Base-by-base conservation (phyloP, 2,113 vertebrate species). In the Clupea harengus region DNA sequence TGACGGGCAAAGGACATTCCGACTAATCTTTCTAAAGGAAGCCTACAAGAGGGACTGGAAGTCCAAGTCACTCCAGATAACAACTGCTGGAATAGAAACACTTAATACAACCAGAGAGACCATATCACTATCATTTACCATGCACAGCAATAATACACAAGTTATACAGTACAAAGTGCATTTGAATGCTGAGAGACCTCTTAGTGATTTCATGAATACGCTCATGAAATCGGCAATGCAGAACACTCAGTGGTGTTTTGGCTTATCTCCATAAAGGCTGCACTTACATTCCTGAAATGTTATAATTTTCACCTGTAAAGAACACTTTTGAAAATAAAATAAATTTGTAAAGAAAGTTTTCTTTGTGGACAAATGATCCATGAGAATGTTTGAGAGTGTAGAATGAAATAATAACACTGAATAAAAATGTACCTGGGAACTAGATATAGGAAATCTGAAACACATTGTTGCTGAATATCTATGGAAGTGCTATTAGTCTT, bases 81-180 rank as follows among this genome's bases (percentile, higher is more conserved):
- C 72, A 78, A 78, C 32, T n/a, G 72, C 72, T 78, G 28, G 39
- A 78, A 28, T 3, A 72, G 64, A 72, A 72, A 78, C 72, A 78
- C 72, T 78, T 78, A 39, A 78, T 39, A 78, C 72, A 11, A 17
- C 32, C 32, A 17, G 72, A 78, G 39, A 78, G 72, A 32, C 64
- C 64, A 78, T 32, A 75, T 78, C 32, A 78, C 13, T 39, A 78
- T 32, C 28, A 17, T 78, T 39, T 78, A 78, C 72, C 72, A 75
- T 32, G 67, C 67, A 32, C 11, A 75, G 25, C n/a, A 78, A 10
- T 32, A 78, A 32, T 39, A 78, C 10, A 75, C 3, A 32, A 32
- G 28, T 13, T 10, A 28, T 78, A n/a, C 6, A n/a, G 6, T 64
- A n/a, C 22, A 64, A 25, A 13, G 13, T 78, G 28, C 72, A 39